Conservation (phyloP, 2,888 invertebrate genomes). For the Heliconius ismenius region DNA sequence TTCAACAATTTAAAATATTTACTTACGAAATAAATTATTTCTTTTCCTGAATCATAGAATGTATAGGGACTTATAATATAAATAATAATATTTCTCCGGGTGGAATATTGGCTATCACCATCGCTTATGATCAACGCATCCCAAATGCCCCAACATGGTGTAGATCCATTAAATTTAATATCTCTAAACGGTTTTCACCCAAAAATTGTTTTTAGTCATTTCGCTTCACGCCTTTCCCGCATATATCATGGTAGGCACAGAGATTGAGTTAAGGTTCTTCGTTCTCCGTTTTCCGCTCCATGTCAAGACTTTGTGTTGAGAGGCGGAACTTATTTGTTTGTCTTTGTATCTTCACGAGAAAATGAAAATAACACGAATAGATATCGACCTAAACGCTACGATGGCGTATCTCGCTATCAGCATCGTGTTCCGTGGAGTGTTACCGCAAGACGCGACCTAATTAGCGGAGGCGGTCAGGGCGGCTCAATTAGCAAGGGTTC, state of each 20-base stretch:
- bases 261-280: too few relatives aligned
- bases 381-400: neutral
- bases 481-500: conserved; percentile 48
- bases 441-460: conserved; percentile 40
- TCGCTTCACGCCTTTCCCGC: neutral
- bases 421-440: conserved; percentile 5
- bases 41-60: neutral
- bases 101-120: neutral
- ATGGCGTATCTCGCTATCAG: neutral
- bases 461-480: conserved; percentile 45
- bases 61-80: neutral
- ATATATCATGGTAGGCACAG: neutral
- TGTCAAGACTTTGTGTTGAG: too few relatives aligned
- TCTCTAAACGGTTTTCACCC: neutral
- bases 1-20: too few relatives aligned
- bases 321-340: too few relatives aligned
- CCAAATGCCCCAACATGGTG: neutral
- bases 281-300: too few relatives aligned
- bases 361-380: too few relatives aligned
- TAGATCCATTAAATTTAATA: neutral
- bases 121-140: neutral
- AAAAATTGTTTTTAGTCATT: neutral
- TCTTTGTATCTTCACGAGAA: too few relatives aligned
- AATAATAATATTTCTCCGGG: neutral
- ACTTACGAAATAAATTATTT: neutral